Base-by-base conservation (phyloP, 2,888 invertebrate genomes). In the Lymantria dispar region DNA sequence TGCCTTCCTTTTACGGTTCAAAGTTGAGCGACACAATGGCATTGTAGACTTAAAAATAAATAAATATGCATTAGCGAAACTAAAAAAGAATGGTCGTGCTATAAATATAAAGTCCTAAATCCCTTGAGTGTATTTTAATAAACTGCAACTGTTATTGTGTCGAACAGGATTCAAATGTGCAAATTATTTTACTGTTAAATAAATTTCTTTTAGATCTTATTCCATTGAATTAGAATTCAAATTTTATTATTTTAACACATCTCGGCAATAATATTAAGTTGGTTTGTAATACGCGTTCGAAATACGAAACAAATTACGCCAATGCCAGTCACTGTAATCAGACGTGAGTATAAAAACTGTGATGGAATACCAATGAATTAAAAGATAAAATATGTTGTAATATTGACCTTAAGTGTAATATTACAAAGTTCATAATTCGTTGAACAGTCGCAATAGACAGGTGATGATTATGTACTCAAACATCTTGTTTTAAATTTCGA, bases 1-100 rank as follows among this genome's bases (percentile, higher is more conserved):
- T 60, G 64, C 65, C 66, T 62, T 59, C 80, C 78, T 67, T 80
- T 74, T 77, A 76, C 60, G 74, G 82, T 74, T 75, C 77, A 80
- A 77, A 80, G 76, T 80, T 78, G 67, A 75, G 77, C 72, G 64
- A 74, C 70, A 76, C 72, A 70, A 71, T 68, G 63, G 58, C 66
- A 75, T 55, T 64, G 67, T 33, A 10, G 8, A 33, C 33, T 10
- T 5, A 1, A 56, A 61, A 58, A 51, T 55, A 45, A 43, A 60
- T 58, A 60, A 50, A 52, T 58, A 33, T 58, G 30, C 46, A 48
- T 41, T 43, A n/a, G 37, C 48, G 29, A 48, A 54, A 52, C 42
- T 48, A 41, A 45, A 22, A 52, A 45, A 56, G 15, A 47, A 54
- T 13, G 3, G 12, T n/a, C 11, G 45, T 54, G 10, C 45, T 47